Percentiles rank a stretch among this genome's conserved stretches.
These are phyloP conservation scores for Anorthoa munda DNA, from an alignment of 2,888 invertebrate genomes.

Conservation along the genomic window DNA sequence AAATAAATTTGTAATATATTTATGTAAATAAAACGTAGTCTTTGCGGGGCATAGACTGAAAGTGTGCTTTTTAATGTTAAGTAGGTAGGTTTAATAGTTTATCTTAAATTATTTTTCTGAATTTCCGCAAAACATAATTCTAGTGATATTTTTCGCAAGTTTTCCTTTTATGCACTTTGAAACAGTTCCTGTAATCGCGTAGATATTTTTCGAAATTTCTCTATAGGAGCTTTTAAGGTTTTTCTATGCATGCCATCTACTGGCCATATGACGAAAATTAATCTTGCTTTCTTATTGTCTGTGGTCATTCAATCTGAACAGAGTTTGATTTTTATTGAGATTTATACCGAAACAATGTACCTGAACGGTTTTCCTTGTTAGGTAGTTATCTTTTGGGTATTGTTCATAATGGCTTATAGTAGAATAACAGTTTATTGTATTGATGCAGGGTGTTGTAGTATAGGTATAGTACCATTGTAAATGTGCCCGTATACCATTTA, in stretches of 20 bases:
- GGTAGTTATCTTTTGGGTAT: background rate
- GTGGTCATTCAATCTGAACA: conserved; percentile 1
- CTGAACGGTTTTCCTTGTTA: conserved; percentile 52
- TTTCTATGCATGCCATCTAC: background rate
- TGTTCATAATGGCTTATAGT: conserved; percentile 10
- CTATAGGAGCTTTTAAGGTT: conserved; percentile 9
- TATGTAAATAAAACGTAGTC: conserved; percentile 66
- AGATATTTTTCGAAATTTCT: conserved; percentile 6
- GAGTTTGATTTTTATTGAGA: background rate
- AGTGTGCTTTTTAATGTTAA: conserved; percentile 67
- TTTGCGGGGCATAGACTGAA: conserved; percentile 73
- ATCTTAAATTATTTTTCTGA: conserved; percentile 34
- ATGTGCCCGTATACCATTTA: background rate
- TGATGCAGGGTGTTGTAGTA: conserved; percentile 10
- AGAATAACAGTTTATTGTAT: background rate
- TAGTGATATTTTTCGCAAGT: conserved; percentile 9
- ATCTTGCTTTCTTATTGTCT: background rate
- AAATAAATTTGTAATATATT: conserved; percentile 54
- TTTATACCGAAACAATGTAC: conserved; percentile 47
- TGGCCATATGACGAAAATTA: background rate
- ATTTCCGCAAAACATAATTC: conserved; percentile 12
- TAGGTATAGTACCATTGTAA: background rate
- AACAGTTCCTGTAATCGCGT: background rate
- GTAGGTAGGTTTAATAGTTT: conserved; percentile 52
- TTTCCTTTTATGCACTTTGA: conserved; percentile 30